These are phyloP conservation scores for Manis pentadactyla DNA, from an alignment of 2,797 vertebrate genomes.

Conservation along the genomic window DNA sequence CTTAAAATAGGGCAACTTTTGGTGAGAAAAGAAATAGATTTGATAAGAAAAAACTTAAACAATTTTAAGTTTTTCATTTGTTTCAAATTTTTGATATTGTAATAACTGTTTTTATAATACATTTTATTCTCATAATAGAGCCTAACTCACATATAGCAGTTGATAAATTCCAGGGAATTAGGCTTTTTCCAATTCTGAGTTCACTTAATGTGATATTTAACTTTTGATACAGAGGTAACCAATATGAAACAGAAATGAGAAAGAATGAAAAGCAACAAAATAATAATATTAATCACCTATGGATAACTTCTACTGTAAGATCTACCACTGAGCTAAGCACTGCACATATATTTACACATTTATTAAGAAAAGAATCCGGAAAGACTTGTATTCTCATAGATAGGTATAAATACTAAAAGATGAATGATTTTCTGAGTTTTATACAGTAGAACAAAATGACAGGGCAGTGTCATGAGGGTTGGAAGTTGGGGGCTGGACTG, in stretches of 20 bases:
- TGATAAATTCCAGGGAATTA: background rate
- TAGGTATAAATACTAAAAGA: background rate
- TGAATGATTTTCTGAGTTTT: background rate
- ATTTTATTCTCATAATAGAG: background rate
- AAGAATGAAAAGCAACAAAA: background rate
- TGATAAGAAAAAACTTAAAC: background rate
- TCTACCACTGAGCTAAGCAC: background rate
- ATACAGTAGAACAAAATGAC: background rate
- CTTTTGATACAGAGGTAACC: background rate
- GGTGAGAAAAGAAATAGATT: background rate
- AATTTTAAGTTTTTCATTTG: background rate
- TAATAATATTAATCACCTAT: background rate
- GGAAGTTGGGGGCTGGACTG: fast-evolving
- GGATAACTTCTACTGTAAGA: background rate
- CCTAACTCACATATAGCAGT: background rate
- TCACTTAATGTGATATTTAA: background rate
- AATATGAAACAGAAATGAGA: background rate
- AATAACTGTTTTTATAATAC: background rate
- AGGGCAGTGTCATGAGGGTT: background rate
- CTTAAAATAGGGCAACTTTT: background rate
- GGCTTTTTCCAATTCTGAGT: background rate
- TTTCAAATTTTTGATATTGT: background rate
- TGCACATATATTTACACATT: background rate
- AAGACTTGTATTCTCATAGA: background rate
- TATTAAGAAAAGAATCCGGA: background rate